Evolutionary conservation across 2,797 vertebrate species (phyloP), one percentile per base, ranked within the genome.

Genomic region (Coregonus ussuriensis): DNA sequence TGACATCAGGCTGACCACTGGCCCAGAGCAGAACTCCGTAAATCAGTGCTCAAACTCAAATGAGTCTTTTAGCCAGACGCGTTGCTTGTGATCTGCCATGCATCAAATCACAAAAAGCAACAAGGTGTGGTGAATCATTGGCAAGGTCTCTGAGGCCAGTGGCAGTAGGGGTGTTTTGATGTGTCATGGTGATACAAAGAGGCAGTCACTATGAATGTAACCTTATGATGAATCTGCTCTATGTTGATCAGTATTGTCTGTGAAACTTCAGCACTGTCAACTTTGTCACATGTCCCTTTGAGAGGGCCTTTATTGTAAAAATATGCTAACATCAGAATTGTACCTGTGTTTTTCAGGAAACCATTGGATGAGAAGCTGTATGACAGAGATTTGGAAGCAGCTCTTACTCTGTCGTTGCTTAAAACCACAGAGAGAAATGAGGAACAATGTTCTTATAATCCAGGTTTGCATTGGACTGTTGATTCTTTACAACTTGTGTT

Each of bases 311-410:
- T 69, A 16, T 16, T 66, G 29, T 33, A 51, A 29, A 59, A 21
- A 53, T 53, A 53, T 15, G 4, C 25, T 53, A 56, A 54, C 9
- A n/a, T 51, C 0, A 62, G 35, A 11, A 51, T 51, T 66, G 63
- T 21, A 15, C 18, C 6, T 78, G 63, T 72, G 71, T 83, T 77
- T 89, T 9, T 87, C 78, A 99, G 98, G 87, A 74, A 90, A 81
- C 89, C 94, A 15, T 86, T 97, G 84, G 94, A 96, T 83, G 94
- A 95, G 73, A 97, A 93, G 87, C 77, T 96, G 71, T 92, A 90
- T 82, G 91, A 93, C 15, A 93, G 96, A 91, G 95, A 96, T 88
- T 86, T 98, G 54, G 95, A 98, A 85, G 94, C 96, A 3, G 97
- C 97, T 25, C 93, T 98, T 66, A 93, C 95, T 0, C 92, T 97